Conservation (phyloP, 2,888 invertebrate genomes). For the Pilophorus perplexus region DNA sequence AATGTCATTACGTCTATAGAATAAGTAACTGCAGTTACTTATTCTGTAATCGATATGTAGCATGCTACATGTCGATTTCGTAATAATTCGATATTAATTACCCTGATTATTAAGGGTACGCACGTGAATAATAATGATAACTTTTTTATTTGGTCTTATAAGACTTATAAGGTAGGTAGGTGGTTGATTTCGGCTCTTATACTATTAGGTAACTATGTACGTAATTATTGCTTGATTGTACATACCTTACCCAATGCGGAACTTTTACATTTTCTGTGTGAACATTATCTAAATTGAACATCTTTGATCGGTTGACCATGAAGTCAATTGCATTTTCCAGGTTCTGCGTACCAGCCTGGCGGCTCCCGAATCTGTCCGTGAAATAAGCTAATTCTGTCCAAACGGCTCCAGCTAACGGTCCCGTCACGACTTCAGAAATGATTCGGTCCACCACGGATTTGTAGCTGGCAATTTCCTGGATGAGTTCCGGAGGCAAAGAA, state of each 20-base stretch:
- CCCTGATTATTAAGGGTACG: no score
- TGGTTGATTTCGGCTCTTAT: no score
- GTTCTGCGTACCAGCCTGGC: conserved; percentile 62
- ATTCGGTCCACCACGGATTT: conserved; percentile 57
- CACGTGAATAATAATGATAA: no score
- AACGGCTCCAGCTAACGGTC: conserved; percentile 59
- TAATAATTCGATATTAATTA: no score
- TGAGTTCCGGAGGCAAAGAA: conserved; percentile 50
- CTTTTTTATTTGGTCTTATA: no score
- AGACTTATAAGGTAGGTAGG: no score
- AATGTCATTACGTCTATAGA: no score
- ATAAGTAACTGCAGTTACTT: no score
- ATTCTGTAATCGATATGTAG: no score
- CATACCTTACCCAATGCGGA: conserved; percentile 61
- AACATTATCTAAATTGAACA: conserved; percentile 58
- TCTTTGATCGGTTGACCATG: conserved; percentile 56
- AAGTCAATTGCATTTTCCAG: conserved; percentile 69
- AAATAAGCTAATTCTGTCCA: conserved; percentile 58
- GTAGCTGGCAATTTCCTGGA: conserved; percentile 62
- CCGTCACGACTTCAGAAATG: conserved; percentile 56
- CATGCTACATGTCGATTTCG: no score
- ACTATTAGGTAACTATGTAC: no score
- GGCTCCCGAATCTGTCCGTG: conserved; percentile 62
- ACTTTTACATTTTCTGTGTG: conserved; percentile 65
- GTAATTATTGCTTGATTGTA: no score